Evolutionary conservation across 2,797 vertebrate species (phyloP).

Genomic region (Ambastaia sidthimunki): DNA sequence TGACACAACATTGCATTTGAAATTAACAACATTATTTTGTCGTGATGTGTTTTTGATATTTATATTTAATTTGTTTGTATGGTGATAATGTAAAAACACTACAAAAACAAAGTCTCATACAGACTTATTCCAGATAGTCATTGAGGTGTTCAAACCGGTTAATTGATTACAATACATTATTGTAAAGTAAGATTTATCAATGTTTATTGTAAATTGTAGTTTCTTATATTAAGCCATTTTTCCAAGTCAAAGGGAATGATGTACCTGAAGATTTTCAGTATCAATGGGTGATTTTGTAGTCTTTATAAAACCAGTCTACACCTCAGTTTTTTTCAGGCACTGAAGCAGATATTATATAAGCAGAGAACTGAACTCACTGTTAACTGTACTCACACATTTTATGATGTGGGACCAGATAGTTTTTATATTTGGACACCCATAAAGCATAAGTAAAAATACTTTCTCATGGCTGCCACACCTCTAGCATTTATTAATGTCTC

Average conservation of each 20-base stretch:
- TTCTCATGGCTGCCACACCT: background rate
- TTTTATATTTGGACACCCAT: background rate
- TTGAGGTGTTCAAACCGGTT: background rate
- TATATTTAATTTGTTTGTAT: background rate
- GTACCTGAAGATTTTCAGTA: background rate
- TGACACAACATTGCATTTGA: conserved; percentile 24
- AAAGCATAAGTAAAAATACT: background rate
- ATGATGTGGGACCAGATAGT: background rate
- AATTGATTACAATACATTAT: background rate
- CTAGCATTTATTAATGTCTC: background rate
- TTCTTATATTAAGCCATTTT: background rate
- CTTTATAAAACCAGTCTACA: too few relatives aligned
- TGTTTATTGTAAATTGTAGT: background rate
- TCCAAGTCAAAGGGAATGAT: background rate
- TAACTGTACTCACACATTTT: background rate
- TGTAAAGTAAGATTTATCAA: background rate
- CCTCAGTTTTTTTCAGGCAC: too few relatives aligned
- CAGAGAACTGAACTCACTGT: background rate
- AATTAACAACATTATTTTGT: conserved; percentile 11
- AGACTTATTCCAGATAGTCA: background rate
- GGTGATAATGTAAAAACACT: background rate
- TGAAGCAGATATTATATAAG: too few relatives aligned
- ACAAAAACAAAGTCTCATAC: background rate
- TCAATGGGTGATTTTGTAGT: background rate
- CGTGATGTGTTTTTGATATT: background rate